Evolutionary conservation across 2,888 invertebrate genomes (phyloP), one percentile per base, ranked within the genome.

Genomic region (Clanis bilineata): DNA sequence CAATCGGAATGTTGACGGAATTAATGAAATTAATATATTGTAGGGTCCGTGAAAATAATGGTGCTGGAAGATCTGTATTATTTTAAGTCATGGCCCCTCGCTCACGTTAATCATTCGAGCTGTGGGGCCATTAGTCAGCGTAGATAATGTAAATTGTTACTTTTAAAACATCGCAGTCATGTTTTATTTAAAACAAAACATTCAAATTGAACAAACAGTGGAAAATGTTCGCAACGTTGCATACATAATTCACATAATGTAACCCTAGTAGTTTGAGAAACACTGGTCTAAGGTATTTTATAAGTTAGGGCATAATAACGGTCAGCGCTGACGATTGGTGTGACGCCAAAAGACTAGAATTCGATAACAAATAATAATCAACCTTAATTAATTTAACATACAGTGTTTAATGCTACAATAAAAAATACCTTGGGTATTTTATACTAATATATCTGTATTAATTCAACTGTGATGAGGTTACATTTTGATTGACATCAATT

Each of bases 11-110:
- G 64, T 58, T 68, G 69, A 68, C 66, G 60, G 68, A 71, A 75
- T 71, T 71, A 69, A 65, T 66, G 60, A 67, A 62, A 70, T 66
- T 72, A 79, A 76, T 70, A 72, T 70, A n/a, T n/a, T n/a, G 63
- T 77, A 71, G 70, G 71, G 73, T 77, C 78, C 76, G 71, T 75
- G 75, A 76, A 72, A 76, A 51, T 28, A 32, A 78, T 88, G 90
- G 90, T 90, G 90, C 90, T 90, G 86, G 84, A 85, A 88, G 90
- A 90, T 90, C 90, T 90, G 89, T 85, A 73, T 79, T 75, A 80
- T 77, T 79, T 76, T 82, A 77, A 77, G 68, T 66, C 64, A 62
- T 67, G 68, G 70, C 72, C 72, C 72, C 71, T 76, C 75, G 76
- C 70, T 74, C 69, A 66, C 60, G 61, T 70, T 70, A 61, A 65